Percentiles rank a stretch among this genome's conserved stretches.
Evolutionary conservation across 2,888 invertebrate species (phyloP).

Genomic region (Nephrotoma guestfalica): DNA sequence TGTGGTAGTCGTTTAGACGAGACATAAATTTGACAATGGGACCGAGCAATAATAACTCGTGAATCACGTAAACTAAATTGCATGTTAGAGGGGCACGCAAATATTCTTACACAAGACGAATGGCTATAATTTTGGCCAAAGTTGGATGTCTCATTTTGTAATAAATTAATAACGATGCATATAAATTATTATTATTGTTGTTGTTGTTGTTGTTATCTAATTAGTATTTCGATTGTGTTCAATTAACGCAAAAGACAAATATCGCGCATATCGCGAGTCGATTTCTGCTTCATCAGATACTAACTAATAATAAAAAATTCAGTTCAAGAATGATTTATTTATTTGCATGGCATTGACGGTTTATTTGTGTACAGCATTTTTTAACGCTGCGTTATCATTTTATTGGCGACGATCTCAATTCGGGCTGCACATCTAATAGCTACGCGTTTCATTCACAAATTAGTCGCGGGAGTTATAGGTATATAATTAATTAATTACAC

Average conservation of each 20-base stretch:
- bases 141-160: neutral
- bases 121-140: neutral
- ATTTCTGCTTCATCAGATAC: neutral
- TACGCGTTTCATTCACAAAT: neutral
- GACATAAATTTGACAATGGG: no score
- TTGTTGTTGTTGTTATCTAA: neutral
- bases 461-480: neutral
- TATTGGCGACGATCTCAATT: neutral
- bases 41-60: no score
- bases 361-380: neutral
- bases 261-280: neutral
- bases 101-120: neutral
- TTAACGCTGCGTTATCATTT: neutral
- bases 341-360: neutral
- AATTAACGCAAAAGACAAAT: neutral
- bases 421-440: neutral
- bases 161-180: neutral
- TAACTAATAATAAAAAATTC: neutral
- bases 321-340: neutral
- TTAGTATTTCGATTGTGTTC: neutral
- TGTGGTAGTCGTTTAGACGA: neutral
- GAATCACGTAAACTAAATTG: neutral
- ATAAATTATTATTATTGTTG: neutral
- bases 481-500: neutral
- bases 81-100: neutral